Percentiles rank a stretch among this genome's conserved stretches.
Evolutionary conservation across 2,113 vertebrate species (phyloP).

Genomic region (Gadus macrocephalus): DNA sequence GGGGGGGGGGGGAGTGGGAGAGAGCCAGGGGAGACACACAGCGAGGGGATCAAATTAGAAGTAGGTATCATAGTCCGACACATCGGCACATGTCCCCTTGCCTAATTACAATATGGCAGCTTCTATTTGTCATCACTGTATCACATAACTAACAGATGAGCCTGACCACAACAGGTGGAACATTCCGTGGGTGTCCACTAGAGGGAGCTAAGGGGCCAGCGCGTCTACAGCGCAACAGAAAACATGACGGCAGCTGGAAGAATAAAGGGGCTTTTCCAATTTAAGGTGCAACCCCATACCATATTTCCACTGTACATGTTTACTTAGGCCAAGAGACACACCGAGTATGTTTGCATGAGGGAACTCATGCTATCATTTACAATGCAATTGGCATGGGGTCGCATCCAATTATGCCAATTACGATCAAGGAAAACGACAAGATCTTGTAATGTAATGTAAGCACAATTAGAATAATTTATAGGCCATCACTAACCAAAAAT

Average conservation of each 20-base stretch:
- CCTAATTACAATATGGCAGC: constrained; percentile 67
- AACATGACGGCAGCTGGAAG: no score
- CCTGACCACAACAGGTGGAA: constrained; percentile 48
- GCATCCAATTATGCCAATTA: no score
- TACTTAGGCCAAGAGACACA: no score
- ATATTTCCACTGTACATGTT: no score
- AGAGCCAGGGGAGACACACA: constrained; percentile 12
- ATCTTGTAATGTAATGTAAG: no score
- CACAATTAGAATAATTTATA: no score
- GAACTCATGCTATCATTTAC: no score
- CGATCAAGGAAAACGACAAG: no score
- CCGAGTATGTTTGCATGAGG: no score
- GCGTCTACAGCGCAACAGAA: not conserved
- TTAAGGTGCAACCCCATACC: no score
- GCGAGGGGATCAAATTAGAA: constrained; percentile 21
- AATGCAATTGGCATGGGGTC: no score
- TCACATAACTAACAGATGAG: constrained; percentile 63
- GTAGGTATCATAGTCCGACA: constrained; percentile 45
- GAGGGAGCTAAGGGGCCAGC: constrained; percentile 48
- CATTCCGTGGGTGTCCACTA: constrained; percentile 46
- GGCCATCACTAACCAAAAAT: no score
- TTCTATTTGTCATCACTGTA: constrained; percentile 67
- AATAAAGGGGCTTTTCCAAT: not conserved
- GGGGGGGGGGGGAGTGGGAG: not conserved
- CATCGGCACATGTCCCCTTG: constrained; percentile 59